Conservation (phyloP, 1,140 invertebrate species). For the Meloidogyne exigua region DNA sequence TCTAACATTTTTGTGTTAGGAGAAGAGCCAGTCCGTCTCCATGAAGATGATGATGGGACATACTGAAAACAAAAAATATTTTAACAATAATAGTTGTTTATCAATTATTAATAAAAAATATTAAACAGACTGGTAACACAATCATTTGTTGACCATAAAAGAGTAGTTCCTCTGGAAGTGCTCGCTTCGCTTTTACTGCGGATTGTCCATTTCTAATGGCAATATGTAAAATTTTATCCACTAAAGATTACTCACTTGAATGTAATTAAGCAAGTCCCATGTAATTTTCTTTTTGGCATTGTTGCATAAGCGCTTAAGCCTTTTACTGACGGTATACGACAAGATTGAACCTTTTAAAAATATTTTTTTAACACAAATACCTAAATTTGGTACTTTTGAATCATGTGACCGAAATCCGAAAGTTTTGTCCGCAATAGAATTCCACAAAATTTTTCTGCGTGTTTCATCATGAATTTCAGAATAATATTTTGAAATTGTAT, state of each 20-base stretch:
- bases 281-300: slow-evolving; percentile 52
- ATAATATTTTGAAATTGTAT: too few species aligned
- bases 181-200: slow-evolving; percentile 46
- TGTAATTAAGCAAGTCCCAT: slow-evolving; percentile 45
- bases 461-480: too few species aligned
- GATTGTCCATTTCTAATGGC: slow-evolving; percentile 43
- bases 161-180: slow-evolving; percentile 55
- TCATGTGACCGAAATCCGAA: too few species aligned
- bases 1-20: neutral
- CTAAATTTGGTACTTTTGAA: too few species aligned
- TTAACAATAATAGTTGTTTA: neutral
- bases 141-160: slow-evolving; percentile 61
- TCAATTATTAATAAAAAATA: neutral
- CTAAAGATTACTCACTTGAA: slow-evolving; percentile 51
- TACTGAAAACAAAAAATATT: slow-evolving; percentile 2
- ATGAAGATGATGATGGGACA: neutral
- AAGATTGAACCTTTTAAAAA: slow-evolving; percentile 46
- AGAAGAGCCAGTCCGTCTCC: slow-evolving; percentile 5
- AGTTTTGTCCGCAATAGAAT: too few species aligned
- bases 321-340: slow-evolving; percentile 55
- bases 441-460: too few species aligned
- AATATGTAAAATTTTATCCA: neutral
- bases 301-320: slow-evolving; percentile 57
- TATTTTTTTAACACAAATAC: slow-evolving; percentile 12
- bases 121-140: slow-evolving; percentile 42